A percentile compares a stretch with the other conserved stretches of the same genome.
Evolutionary conservation across 2,113 vertebrate species (phyloP).

Genomic region (Hydropotes inermis): DNA sequence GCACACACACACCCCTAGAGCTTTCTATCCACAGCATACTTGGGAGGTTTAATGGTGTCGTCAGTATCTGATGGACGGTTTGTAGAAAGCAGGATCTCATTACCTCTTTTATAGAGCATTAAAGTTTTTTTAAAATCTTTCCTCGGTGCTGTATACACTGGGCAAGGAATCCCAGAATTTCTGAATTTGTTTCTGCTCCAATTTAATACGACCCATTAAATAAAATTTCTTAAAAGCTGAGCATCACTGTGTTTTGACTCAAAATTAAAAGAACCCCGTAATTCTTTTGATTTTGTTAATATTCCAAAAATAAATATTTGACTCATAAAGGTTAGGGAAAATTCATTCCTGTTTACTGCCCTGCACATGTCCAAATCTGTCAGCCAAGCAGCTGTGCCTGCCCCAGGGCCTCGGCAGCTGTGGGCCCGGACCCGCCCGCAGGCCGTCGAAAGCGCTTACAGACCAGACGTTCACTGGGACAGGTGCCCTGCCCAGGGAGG

Average conservation of each 20-base stretch:
- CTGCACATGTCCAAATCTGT: constrained; percentile 79
- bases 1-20: fast-evolving
- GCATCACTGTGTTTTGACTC: constrained; percentile 78
- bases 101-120: constrained; percentile 69
- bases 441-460: constrained; percentile 69
- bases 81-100: constrained; percentile 75
- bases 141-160: constrained; percentile 21
- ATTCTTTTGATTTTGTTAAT: constrained; percentile 84
- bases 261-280: constrained; percentile 79
- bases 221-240: constrained; percentile 77
- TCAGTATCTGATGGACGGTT: constrained; percentile 58
- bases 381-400: constrained; percentile 84
- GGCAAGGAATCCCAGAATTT: constrained; percentile 72
- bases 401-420: constrained; percentile 75
- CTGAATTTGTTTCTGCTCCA: constrained; percentile 73
- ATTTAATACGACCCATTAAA: constrained; percentile 76
- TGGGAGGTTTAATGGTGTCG: constrained; percentile 13
- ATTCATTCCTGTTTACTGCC: constrained; percentile 83
- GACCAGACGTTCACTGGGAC: constrained; percentile 69
- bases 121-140: constrained; percentile 47
- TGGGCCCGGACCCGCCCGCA: constrained; percentile 68
- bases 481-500: constrained; percentile 77
- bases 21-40: constrained; percentile 6
- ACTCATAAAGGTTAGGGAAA: constrained; percentile 84
- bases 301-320: constrained; percentile 84